Evolutionary conservation across 2,888 invertebrate genomes (phyloP), one percentile per base, ranked within the genome.

Genomic region (Epiblema foenella): DNA sequence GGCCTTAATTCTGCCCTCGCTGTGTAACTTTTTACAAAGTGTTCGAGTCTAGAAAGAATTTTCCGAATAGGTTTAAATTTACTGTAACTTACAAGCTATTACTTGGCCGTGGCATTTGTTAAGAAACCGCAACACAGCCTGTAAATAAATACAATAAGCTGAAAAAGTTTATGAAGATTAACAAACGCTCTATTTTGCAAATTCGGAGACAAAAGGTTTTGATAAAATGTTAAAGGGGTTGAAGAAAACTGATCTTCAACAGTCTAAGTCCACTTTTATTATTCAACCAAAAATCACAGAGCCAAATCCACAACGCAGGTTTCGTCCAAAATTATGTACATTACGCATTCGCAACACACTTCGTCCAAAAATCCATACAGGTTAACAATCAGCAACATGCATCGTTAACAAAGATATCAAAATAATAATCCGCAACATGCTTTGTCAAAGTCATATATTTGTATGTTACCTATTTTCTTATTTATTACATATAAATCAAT

Each of bases 21-120:
- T 54, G 52, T 64, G 39, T 39, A 39, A 64, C 64, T 64, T 64
- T 54, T 11, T 39, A 39, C n/a, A 54, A 64, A 52, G 24, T 64
- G 18, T 24, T 60, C 24, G 24, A 62, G 29, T 17, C 52, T 20
- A 39, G 37, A 64, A 20, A 52, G 51, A 52, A 37, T 52, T 64
- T 39, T 54, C 10, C 24, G 54, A 64, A 18, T 52, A 15, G 39
- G 20, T 63, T 60, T 63, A 33, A n/a, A 39, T 64, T 64, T 39
- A 39, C 64, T 54, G 52, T 54, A 60, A 60, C 46, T 46, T 60
- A 11, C 46, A 17, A 39, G 20, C 39, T 39, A 64, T 64, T 20
- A 39, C 52, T 64, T 54, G 39, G 52, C 7, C 52, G 37, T 54
- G 37, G 15, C 64, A 54, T 39, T 54, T 64, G 39, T 20, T 18